A percentile compares a stretch with the other conserved stretches of the same genome.
Evolutionary conservation across 2,797 vertebrate genomes (phyloP).

Genomic region (Cossypha heuglini): DNA sequence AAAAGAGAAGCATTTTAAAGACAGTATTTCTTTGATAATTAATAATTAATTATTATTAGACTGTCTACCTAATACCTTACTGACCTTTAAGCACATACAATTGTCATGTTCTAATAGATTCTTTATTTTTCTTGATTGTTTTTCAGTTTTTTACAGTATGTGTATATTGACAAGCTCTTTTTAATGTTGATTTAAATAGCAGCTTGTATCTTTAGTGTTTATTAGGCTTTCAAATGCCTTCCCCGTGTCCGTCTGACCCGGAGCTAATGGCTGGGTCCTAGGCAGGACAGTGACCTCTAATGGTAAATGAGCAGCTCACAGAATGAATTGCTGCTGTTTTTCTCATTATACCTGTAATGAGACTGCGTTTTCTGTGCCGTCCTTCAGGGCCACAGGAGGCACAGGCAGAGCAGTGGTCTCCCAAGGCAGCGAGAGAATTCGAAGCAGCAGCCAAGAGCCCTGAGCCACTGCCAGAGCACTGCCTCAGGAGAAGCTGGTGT

Average conservation of each 20-base stretch:
- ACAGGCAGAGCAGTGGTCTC: not conserved
- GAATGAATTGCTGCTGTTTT: not conserved
- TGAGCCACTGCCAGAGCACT: rapidly evolving
- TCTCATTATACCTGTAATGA: not conserved
- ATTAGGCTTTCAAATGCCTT: not conserved
- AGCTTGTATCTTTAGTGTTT: not conserved
- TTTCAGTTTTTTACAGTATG: not conserved
- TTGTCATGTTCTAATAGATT: not conserved
- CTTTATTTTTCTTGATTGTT: not conserved
- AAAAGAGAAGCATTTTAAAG: not conserved
- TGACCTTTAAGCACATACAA: not conserved
- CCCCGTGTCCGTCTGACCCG: not conserved
- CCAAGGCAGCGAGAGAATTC: not conserved
- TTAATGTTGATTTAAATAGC: not conserved
- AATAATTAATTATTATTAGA: not conserved
- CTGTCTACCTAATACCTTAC: not conserved
- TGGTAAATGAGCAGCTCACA: constrained; percentile 5
- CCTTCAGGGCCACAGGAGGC: not conserved
- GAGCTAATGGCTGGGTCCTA: not conserved
- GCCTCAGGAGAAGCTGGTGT: not conserved
- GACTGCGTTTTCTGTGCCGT: not conserved
- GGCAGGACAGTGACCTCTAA: constrained; percentile 54
- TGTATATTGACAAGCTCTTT: not conserved
- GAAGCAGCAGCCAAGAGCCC: not conserved
- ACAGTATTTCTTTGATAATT: not conserved